Percentiles rank a stretch among this genome's conserved stretches.
Conservation (phyloP, 2,113 vertebrate species). For the Fregetta grallaria region DNA sequence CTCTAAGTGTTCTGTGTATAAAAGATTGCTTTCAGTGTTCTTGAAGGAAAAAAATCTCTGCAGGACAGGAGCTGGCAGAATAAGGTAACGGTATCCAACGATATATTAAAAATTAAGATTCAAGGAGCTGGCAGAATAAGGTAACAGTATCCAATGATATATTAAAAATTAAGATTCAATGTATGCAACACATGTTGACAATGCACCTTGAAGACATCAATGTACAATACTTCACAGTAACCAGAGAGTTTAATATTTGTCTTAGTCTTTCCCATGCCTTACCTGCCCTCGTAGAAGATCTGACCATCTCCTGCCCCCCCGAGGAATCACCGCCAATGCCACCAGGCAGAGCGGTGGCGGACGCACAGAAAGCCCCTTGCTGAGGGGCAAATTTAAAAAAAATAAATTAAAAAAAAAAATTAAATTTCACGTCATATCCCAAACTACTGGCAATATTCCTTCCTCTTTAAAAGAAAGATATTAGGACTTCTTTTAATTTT, state of each 20-base stretch:
- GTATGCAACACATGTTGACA: neutral
- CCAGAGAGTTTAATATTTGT: neutral
- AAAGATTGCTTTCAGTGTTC: neutral
- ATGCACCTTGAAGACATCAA: neutral
- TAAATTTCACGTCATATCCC: neutral
- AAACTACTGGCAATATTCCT: neutral
- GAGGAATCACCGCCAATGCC: neutral
- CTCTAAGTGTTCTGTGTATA: constrained; percentile 10
- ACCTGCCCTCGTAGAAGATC: neutral
- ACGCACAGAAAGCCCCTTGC: neutral
- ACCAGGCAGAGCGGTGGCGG: accelerated
- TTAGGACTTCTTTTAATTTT: neutral
- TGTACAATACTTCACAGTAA: neutral
- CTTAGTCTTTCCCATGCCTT: neutral
- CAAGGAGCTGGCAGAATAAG: neutral
- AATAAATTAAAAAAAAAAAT: too few relatives aligned
- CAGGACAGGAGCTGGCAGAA: neutral
- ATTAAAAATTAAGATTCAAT: neutral
- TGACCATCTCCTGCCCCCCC: neutral
- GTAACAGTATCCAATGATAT: neutral
- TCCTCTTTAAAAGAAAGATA: neutral
- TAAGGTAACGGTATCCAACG: neutral
- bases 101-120: neutral
- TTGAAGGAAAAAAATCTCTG: neutral
- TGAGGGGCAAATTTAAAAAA: neutral